Conservation (phyloP, 2,797 vertebrate species). For the Apogon talboti region DNA sequence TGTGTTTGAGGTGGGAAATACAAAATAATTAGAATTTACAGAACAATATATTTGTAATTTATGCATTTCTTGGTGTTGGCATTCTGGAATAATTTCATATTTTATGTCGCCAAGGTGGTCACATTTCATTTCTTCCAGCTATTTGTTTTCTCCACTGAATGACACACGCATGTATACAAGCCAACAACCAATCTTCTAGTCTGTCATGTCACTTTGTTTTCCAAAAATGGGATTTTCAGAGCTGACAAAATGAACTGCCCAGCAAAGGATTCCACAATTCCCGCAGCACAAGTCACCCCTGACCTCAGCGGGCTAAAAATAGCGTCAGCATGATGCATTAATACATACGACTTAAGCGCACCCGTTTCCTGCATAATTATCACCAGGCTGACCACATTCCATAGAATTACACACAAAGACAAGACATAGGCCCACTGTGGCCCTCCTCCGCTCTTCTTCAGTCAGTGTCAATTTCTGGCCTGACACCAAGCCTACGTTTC, state of each 20-base stretch:
- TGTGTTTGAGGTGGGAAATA: too few relatives aligned
- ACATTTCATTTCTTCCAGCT: too few relatives aligned
- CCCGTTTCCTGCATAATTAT: conserved; percentile 56
- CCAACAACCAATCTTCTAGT: neutral
- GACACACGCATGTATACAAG: neutral
- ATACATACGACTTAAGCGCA: conserved; percentile 50
- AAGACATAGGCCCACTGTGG: neutral
- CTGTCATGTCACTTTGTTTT: conserved; percentile 32
- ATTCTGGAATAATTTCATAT: too few relatives aligned
- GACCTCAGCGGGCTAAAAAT: conserved; percentile 85
- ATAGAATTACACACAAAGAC: conserved; percentile 10
- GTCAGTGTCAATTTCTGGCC: conserved; percentile 8
- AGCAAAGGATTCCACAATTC: conserved; percentile 74
- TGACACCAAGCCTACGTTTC: neutral
- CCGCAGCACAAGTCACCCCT: conserved; percentile 72
- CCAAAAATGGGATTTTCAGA: conserved; percentile 59
- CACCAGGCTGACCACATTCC: conserved; percentile 38
- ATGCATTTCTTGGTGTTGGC: too few relatives aligned
- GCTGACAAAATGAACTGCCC: conserved; percentile 55
- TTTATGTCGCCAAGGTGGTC: too few relatives aligned
- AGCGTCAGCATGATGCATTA: conserved; percentile 75
- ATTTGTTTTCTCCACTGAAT: neutral
- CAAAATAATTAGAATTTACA: too few relatives aligned
- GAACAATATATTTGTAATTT: too few relatives aligned
- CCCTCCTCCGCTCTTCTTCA: neutral